Evolutionary conservation across 2,797 vertebrate genomes (phyloP).

Genomic region (Betta splendens): DNA sequence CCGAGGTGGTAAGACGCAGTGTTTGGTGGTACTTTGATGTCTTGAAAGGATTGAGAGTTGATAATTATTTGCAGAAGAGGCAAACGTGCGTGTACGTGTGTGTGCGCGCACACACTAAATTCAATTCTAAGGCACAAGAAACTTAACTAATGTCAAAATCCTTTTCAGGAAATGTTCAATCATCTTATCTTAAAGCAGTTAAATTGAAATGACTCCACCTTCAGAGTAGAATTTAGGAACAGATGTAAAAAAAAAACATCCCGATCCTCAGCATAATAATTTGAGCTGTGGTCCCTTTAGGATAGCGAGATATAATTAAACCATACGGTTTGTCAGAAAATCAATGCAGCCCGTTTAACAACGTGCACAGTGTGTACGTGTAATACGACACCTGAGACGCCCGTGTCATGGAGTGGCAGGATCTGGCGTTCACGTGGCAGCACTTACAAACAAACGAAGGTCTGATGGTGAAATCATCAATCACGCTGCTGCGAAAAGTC

Average conservation of each 20-base stretch:
- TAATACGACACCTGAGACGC: constrained; percentile 43
- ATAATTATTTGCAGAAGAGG: neutral
- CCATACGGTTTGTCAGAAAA: constrained; percentile 54
- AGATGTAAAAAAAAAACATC: too few species aligned
- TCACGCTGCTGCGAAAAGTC: neutral
- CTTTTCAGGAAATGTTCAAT: constrained; percentile 1
- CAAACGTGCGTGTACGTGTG: too few species aligned
- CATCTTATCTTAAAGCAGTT: constrained; percentile 3
- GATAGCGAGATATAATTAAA: constrained; percentile 48
- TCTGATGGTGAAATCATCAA: constrained; percentile 1
- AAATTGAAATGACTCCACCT: neutral
- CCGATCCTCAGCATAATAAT: constrained; percentile 37
- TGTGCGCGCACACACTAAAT: too few species aligned
- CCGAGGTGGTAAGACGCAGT: constrained; percentile 21
- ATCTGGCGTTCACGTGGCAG: constrained; percentile 16
- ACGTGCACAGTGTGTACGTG: constrained; percentile 30
- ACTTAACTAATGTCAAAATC: neutral
- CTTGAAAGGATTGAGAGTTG: neutral
- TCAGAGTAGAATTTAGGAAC: neutral
- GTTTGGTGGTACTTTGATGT: constrained; percentile 18
- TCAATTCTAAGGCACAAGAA: neutral
- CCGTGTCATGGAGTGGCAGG: constrained; percentile 27
- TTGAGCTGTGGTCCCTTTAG: constrained; percentile 41
- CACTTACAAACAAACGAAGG: constrained; percentile 6
- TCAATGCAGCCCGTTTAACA: constrained; percentile 61